Evolutionary conservation across 2,113 vertebrate species (phyloP).

Genomic region (Tyrannus savana): DNA sequence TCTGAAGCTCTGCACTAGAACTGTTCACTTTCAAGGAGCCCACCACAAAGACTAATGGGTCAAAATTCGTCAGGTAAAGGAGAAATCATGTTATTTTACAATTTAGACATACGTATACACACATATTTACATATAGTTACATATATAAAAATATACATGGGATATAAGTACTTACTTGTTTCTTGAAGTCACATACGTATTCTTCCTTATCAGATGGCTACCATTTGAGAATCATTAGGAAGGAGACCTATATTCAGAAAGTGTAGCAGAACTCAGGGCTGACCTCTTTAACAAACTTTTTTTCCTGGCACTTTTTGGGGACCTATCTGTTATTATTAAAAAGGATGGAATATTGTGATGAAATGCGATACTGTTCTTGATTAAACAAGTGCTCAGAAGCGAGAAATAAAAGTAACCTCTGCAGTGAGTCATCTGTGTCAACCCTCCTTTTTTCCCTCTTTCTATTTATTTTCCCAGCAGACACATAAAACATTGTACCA

Average conservation of each 20-base stretch:
- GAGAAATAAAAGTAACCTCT: neutral
- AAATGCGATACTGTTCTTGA: neutral
- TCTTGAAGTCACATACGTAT: neutral
- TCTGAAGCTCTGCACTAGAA: neutral
- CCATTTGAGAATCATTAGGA: neutral
- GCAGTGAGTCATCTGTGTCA: neutral
- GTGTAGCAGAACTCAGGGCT: neutral
- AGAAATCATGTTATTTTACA: neutral
- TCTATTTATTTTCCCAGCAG: neutral
- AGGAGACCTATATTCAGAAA: neutral
- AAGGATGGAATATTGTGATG: neutral
- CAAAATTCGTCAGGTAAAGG: neutral
- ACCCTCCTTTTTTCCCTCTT: neutral
- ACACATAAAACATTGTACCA: neutral
- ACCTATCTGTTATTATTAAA: neutral
- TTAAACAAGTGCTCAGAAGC: neutral
- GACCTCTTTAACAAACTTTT: neutral
- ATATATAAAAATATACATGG: neutral
- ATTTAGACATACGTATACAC: accelerated
- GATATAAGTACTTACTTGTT: accelerated
- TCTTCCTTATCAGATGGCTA: neutral
- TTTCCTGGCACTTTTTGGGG: neutral
- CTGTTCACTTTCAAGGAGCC: neutral
- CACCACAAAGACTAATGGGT: neutral
- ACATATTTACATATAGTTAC: neutral